These are phyloP conservation scores for Pygathrix nemaeus DNA, from an alignment of 2,113 vertebrate species.

Conservation along the genomic window DNA sequence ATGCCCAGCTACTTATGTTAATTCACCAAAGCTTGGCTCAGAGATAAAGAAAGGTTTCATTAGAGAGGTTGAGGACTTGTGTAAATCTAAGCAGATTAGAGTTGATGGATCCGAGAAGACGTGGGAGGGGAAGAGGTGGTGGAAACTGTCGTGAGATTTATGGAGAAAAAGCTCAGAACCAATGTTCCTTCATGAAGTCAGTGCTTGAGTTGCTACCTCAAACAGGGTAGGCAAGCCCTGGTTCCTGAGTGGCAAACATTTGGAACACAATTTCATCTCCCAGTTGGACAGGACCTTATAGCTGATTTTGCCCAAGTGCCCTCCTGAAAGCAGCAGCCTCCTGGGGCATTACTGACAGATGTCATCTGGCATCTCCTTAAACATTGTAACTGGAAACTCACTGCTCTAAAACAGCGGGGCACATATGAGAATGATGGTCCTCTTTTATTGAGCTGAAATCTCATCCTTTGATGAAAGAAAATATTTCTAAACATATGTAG, in stretches of 20 bases:
- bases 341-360: neutral
- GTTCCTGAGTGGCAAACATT: neutral
- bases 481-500: neutral
- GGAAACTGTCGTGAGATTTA: neutral
- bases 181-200: neutral
- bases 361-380: neutral
- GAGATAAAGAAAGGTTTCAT: neutral
- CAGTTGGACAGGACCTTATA: neutral
- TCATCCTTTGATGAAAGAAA: slow-evolving; percentile 9
- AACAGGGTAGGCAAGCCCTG: neutral
- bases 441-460: neutral
- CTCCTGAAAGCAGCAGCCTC: neutral
- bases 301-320: neutral
- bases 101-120: neutral
- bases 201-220: neutral
- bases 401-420: neutral
- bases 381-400: neutral
- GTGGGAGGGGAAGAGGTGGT: neutral
- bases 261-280: neutral
- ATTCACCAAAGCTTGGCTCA: neutral
- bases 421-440: neutral
- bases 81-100: neutral
- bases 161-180: neutral
- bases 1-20: neutral
- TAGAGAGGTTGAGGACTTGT: neutral